Evolutionary conservation across 2,797 vertebrate species (phyloP), one percentile per base, ranked within the genome.

Genomic region (Thamnophis elegans): DNA sequence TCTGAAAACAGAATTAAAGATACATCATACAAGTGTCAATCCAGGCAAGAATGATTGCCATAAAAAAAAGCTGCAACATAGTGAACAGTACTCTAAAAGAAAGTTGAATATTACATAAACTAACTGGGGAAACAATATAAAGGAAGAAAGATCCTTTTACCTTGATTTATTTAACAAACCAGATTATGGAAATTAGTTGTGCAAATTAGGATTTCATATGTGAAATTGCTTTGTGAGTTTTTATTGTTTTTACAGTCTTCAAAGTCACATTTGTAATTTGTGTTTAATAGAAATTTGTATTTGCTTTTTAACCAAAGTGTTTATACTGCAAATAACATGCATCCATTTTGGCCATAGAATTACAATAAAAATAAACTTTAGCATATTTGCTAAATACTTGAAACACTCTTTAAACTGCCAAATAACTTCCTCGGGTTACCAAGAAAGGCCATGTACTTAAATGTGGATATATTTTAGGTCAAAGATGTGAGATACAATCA

Each of bases 401-500:
- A 82, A 82, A 82, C 47, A 25, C 22, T 82, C 32, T 42, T 2
- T 47, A 82, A 82, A 82, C 12, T 82, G 22, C 20, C 20, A 58
- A 89, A 82, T 53, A 78, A 90, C 54, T 36, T 65, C 51, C 58
- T 90, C 26, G 25, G 1, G 6, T 25, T 25, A 58, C 12, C 12
- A 36, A 47, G 89, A 85, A 54, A 91, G 87, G 65, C 55, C 42
- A 65, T 47, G 28, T 73, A 86, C 91, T 92, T 91, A 91, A 94
- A 86, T 89, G 59, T 54, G 78, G 86, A 86, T 59, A 89, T 9
- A 26, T 54, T 91, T 85, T 90, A 82, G 89, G 85, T 88, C 88
- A 94, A 94, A 93, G 58, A 51, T 88, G 32, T 60, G 85, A 90
- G 91, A 90, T 92, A 85, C 65, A 82, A 88, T 92, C 89, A 89